A percentile compares a stretch with the other conserved stretches of the same genome.
These are phyloP conservation scores for Suillia variegata DNA, from an alignment of 2,888 invertebrate species.

Conservation along the genomic window DNA sequence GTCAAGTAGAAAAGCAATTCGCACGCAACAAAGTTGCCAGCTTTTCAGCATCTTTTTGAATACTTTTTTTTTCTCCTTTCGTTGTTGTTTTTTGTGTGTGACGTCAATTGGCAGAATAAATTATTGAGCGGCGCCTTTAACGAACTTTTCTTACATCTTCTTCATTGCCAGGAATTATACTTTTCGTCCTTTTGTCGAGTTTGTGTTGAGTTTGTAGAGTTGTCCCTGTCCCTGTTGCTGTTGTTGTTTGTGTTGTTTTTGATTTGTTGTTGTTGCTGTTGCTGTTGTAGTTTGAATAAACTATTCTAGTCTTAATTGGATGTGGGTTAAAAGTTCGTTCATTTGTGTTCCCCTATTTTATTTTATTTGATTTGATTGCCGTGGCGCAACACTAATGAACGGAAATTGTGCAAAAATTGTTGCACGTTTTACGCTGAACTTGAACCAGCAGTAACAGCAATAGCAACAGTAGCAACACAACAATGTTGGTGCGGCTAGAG, in stretches of 20 bases:
- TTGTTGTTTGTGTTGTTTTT: background rate
- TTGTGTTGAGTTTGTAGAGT: background rate
- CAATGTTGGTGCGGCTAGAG: no score
- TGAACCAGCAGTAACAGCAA: no score
- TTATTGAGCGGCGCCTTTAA: conserved; percentile 16
- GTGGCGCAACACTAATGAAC: background rate
- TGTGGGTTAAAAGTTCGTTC: conserved; percentile 6
- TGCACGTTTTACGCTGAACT: no score
- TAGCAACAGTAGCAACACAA: no score
- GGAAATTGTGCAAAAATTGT: background rate
- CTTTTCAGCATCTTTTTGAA: background rate
- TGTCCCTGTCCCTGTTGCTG: background rate
- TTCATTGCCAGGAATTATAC: background rate
- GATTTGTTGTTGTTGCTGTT: conserved; percentile 1
- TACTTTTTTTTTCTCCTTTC: background rate
- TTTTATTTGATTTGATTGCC: background rate
- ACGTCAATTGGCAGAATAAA: conserved; percentile 27
- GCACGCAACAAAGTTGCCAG: conserved; percentile 6
- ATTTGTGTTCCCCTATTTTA: background rate
- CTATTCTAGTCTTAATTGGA: conserved; percentile 13
- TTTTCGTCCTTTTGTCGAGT: background rate
- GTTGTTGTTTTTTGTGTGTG: conserved; percentile 15
- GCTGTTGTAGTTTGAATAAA: conserved; percentile 7
- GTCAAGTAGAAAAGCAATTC: background rate
- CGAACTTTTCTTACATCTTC: conserved; percentile 10